Conservation (phyloP, 1,140 invertebrate genomes). For the Camponotus vicinus region DNA sequence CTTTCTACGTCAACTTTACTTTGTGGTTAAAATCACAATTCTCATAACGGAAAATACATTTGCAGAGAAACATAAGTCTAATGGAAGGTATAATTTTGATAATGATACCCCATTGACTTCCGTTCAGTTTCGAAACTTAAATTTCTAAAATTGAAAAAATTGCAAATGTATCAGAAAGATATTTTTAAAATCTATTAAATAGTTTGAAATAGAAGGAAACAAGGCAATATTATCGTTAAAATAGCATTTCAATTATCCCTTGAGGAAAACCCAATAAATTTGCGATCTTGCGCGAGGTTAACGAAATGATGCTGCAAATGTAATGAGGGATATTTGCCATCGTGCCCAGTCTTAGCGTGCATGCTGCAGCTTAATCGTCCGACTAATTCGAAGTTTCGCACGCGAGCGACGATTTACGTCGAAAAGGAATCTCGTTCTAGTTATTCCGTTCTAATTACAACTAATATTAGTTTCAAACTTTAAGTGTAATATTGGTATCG, state of each 20-base stretch:
- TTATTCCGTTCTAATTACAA: slow-evolving; percentile 51
- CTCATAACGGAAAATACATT: background rate
- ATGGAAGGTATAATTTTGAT: background rate
- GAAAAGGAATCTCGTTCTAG: slow-evolving; percentile 42
- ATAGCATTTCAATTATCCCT: slow-evolving; percentile 42
- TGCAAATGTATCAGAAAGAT: background rate
- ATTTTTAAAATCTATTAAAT: background rate
- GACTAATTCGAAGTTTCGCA: slow-evolving; percentile 61
- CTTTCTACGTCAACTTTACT: background rate
- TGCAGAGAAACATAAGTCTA: background rate
- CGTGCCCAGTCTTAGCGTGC: slow-evolving; percentile 26
- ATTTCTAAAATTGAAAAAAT: background rate
- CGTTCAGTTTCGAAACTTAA: background rate
- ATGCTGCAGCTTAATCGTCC: slow-evolving; percentile 62
- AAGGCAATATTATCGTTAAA: background rate
- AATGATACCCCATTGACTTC: background rate
- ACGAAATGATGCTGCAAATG: slow-evolving; percentile 11
- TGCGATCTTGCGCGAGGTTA: slow-evolving; percentile 68
- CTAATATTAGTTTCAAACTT: background rate
- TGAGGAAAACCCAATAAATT: slow-evolving; percentile 40
- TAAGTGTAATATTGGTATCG: background rate
- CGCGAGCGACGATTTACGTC: slow-evolving; percentile 38
- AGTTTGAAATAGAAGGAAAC: background rate
- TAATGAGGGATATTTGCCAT: slow-evolving; percentile 52
- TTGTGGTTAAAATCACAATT: background rate